phyloP scores from a whole-genome alignment of 2,113 vertebrate species.

The Protobothrops flavoviridis region DNA sequence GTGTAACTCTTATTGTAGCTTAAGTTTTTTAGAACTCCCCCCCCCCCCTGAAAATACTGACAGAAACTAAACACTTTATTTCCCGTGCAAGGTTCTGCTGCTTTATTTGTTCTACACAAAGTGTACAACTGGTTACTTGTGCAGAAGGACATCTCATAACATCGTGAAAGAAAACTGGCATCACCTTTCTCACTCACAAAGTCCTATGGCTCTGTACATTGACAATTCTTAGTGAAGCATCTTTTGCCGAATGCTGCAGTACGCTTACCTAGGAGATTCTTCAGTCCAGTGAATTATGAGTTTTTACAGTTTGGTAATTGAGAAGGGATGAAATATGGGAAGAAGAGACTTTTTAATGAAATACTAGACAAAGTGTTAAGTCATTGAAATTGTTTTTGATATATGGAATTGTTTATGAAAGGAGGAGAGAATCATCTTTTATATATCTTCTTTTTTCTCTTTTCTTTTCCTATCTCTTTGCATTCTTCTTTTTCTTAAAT shows the following conservation, averaged over 20 bases:
- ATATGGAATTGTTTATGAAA: neutral
- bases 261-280: neutral
- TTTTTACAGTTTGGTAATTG: neutral
- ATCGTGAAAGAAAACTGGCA: conserved; percentile 2
- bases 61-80: conserved; percentile 49
- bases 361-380: neutral
- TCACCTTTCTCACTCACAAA: neutral
- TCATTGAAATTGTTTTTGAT: neutral
- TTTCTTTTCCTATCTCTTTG: too few species aligned
- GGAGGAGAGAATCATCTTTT: neutral
- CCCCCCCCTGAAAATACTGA: conserved; percentile 38
- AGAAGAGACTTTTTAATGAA: neutral
- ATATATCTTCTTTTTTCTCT: neutral
- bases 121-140: conserved; percentile 12
- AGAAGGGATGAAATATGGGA: neutral
- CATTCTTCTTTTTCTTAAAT: too few species aligned
- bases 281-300: neutral
- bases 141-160: conserved; percentile 23
- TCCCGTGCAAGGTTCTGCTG: conserved; percentile 3
- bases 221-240: neutral
- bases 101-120: neutral
- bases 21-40: conserved; percentile 62
- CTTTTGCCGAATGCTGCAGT: neutral
- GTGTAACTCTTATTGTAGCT: conserved; percentile 47
- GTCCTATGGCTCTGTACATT: neutral